Evolutionary conservation across 2,888 invertebrate species (phyloP).

Genomic region (Unio delphinus): DNA sequence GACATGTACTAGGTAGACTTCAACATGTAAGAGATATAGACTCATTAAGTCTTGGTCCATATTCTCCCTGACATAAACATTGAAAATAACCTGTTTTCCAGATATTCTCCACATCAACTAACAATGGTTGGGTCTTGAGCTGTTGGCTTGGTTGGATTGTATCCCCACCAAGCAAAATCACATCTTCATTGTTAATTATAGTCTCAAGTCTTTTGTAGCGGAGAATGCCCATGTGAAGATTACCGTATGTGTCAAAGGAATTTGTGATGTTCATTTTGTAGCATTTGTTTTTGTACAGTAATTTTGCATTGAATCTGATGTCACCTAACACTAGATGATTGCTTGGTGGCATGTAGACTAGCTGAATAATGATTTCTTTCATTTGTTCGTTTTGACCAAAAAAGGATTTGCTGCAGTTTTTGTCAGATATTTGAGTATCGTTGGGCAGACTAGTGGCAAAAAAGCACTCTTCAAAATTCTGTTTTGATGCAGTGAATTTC

Average conservation of each 20-base stretch:
- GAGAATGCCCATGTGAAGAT: too few species aligned
- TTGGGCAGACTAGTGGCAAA: conserved; percentile 10
- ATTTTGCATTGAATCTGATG: conserved; percentile 35
- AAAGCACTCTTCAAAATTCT: conserved; percentile 40
- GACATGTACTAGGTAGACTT: neutral
- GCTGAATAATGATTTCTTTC: conserved; percentile 24
- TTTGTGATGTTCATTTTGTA: conserved; percentile 9
- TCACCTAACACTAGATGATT: conserved; percentile 42
- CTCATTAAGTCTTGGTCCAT: conserved; percentile 25
- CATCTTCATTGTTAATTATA: too few species aligned
- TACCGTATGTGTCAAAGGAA: too few species aligned
- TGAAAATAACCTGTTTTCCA: conserved; percentile 61
- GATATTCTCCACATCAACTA: conserved; percentile 41
- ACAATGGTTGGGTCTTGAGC: conserved; percentile 7
- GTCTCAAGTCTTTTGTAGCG: too few species aligned
- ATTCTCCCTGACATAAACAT: conserved; percentile 54
- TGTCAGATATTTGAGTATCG: conserved; percentile 5
- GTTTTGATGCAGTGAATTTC: conserved; percentile 18
- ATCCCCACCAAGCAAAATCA: too few species aligned
- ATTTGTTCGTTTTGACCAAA: conserved; percentile 10
- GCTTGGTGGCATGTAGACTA: conserved; percentile 24
- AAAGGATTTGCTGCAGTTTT: conserved; percentile 14
- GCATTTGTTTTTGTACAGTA: conserved; percentile 14
- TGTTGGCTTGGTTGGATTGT: too few species aligned
- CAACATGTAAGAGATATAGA: conserved; percentile 12